phyloP scores from a whole-genome alignment of 2,113 vertebrate genomes.

The Chaetorhynchus papuensis region DNA sequence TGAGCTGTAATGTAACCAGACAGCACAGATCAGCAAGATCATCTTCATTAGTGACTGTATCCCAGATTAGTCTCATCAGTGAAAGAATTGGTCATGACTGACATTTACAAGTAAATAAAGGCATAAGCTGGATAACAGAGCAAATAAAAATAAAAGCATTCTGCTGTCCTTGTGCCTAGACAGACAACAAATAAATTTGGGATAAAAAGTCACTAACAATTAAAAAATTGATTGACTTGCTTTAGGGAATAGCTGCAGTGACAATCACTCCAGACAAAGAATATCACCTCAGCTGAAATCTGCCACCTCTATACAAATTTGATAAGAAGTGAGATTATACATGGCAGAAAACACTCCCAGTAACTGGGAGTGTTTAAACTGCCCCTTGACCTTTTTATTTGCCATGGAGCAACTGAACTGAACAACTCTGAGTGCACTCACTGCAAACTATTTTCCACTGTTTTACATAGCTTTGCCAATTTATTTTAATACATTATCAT shows the following conservation, averaged over 20 bases:
- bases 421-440: neutral
- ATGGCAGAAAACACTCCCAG: neutral
- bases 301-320: neutral
- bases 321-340: neutral
- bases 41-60: constrained; percentile 14
- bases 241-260: neutral
- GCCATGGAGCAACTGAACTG: neutral
- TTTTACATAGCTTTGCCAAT: neutral
- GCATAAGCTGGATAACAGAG: neutral
- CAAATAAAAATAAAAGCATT: neutral
- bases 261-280: neutral
- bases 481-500: neutral
- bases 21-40: constrained; percentile 8
- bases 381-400: neutral
- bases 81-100: neutral
- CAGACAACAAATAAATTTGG: neutral
- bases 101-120: neutral
- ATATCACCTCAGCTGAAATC: neutral
- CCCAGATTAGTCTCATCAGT: constrained; percentile 11
- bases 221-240: neutral
- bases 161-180: neutral
- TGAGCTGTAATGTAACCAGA: neutral
- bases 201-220: neutral
- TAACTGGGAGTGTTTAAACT: neutral
- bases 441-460: neutral